Evolutionary conservation across 1,140 invertebrate genomes (phyloP), one percentile per base, ranked within the genome.

Genomic region (Octopus bimaculoides): DNA sequence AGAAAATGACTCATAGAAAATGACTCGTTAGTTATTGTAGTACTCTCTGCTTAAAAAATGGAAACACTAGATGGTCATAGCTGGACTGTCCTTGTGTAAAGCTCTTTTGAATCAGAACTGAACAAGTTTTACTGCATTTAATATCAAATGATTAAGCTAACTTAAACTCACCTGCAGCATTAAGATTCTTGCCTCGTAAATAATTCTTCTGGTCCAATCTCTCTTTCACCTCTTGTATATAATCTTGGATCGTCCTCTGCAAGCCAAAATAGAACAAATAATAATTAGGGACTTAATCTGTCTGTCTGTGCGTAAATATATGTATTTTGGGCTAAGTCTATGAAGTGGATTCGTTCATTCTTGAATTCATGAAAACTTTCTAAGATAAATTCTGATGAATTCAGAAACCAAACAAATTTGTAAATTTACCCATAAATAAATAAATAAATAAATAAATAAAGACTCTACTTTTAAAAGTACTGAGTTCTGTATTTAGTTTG

Each of bases 151-250:
- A 5, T 74, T 14, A 5, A 55, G 41, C 17, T 1, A 52, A 14
- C 8, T 17, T 74, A 20, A 52, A 81, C 79, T 81, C 75, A 85
- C 93, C 91, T 75, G 88, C 84, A 52, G 91, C 94, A 87, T 93
- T 93, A 78, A 93, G 88, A 90, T 96, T 96, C 76, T 92, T 90
- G 79, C 92, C 91, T 78, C 95, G 91, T 26, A 96, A 87, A 85
- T 94, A 93, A 78, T 92, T 92, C 91, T 96, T 97, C 8, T 89
- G 84, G 26, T 88, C 84, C 8, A 93, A 87, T 82, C 92, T 90
- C 82, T 93, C 92, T 83, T 93, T 90, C 12, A 91, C 86, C 89
- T 94, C 94, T 82, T 90, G 88, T 5, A 93, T 90, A 84, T 92
- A 93, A 7, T 92, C 90, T 20, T 86, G 78, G 5, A 91, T 54